A percentile compares a stretch with the other conserved stretches of the same genome.
phyloP scores from a whole-genome alignment of 2,113 vertebrate genomes.

The Chaenogobius annularis region DNA sequence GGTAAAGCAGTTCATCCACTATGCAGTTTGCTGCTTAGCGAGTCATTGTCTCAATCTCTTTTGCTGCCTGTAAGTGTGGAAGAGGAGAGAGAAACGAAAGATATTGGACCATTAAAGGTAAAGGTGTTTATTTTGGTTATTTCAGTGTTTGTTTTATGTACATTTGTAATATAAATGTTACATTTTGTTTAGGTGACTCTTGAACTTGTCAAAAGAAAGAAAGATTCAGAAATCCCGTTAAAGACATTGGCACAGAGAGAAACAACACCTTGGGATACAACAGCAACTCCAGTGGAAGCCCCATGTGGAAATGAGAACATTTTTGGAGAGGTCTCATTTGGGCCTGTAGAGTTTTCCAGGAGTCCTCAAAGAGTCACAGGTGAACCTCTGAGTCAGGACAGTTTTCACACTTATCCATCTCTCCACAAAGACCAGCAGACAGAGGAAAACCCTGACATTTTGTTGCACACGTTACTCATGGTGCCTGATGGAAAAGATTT shows the following conservation, averaged over 20 bases:
- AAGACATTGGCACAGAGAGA: slow-evolving; percentile 24
- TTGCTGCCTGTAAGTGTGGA: slow-evolving; percentile 76
- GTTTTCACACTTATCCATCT: slow-evolving; percentile 19
- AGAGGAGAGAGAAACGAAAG: slow-evolving; percentile 53
- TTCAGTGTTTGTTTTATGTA: neutral
- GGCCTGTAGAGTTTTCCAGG: slow-evolving; percentile 16
- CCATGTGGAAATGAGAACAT: slow-evolving; percentile 5
- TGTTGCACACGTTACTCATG: slow-evolving; percentile 89
- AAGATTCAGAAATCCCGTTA: slow-evolving; percentile 54
- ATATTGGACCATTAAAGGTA: slow-evolving; percentile 87
- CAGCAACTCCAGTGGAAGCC: slow-evolving; percentile 40
- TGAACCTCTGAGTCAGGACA: neutral
- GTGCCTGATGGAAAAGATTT: slow-evolving; percentile 90
- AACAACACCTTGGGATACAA: neutral
- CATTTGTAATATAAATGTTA: neutral
- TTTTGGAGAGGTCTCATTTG: slow-evolving; percentile 19
- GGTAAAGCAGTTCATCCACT: slow-evolving; percentile 82
- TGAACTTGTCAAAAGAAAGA: slow-evolving; percentile 77
- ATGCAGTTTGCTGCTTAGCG: slow-evolving; percentile 76
- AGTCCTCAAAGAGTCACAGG: neutral
- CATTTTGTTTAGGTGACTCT: slow-evolving; percentile 79
- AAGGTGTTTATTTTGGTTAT: neutral
- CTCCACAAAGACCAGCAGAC: slow-evolving; percentile 1
- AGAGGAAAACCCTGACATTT: slow-evolving; percentile 61
- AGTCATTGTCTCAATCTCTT: slow-evolving; percentile 72